Conservation (phyloP, 2,888 invertebrate genomes). For the Odontothrips loti region DNA sequence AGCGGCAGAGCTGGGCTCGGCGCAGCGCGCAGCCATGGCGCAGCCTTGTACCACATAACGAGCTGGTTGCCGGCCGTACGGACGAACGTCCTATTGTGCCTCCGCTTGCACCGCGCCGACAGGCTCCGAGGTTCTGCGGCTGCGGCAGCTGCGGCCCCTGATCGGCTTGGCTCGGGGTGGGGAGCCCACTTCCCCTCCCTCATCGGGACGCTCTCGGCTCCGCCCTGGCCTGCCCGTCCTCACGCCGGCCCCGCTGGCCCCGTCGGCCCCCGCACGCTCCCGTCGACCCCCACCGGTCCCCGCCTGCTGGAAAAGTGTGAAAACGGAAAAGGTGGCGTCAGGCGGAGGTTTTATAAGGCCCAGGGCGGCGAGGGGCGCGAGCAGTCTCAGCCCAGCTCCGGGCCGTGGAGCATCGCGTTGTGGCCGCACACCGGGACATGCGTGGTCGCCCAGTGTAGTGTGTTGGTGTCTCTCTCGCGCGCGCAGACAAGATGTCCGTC, state of each 20-base stretch:
- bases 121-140: neutral
- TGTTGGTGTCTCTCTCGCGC: neutral
- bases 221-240: neutral
- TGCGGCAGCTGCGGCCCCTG: neutral
- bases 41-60: conserved; percentile 14
- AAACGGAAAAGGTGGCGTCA: neutral
- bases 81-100: neutral
- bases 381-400: neutral
- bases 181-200: neutral
- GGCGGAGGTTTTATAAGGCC: conserved; percentile 5
- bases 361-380: neutral
- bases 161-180: neutral
- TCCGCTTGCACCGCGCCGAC: neutral
- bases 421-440: neutral
- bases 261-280: neutral
- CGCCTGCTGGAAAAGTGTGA: conserved; percentile 1
- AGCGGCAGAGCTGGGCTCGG: neutral
- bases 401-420: neutral
- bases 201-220: neutral
- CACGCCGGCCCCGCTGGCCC: neutral
- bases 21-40: neutral
- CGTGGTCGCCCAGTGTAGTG: neutral
- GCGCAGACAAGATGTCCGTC: conserved; percentile 3
- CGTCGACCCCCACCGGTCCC: neutral
- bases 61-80: neutral